A percentile compares a stretch with the other conserved stretches of the same genome.
Evolutionary conservation across 2,888 invertebrate genomes (phyloP).

Genomic region (Protonemura montana): DNA sequence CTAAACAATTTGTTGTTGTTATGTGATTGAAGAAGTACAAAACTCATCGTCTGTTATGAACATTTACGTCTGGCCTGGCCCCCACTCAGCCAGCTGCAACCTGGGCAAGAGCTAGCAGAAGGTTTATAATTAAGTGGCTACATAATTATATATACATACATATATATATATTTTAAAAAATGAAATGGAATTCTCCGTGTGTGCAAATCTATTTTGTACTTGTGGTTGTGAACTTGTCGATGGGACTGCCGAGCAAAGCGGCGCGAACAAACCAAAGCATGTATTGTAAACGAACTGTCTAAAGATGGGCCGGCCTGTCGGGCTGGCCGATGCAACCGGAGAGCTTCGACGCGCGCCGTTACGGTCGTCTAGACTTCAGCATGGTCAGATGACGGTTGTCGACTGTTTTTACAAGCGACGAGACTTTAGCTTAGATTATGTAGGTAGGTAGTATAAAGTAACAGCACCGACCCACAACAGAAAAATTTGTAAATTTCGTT

Average conservation of each 20-base stretch:
- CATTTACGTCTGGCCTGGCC: slow-evolving; percentile 21
- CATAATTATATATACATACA: slow-evolving; percentile 29
- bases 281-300: slow-evolving; percentile 42
- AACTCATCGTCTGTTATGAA: slow-evolving; percentile 47
- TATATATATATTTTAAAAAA: slow-evolving; percentile 44
- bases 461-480: slow-evolving; percentile 43
- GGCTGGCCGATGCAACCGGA: slow-evolving; percentile 39
- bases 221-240: slow-evolving; percentile 49
- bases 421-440: slow-evolving; percentile 24
- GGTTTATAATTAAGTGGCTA: slow-evolving; percentile 21
- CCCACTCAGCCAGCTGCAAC: neutral
- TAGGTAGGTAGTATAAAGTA: neutral
- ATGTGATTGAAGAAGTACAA: slow-evolving; percentile 49
- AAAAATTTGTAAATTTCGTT: slow-evolving; percentile 49
- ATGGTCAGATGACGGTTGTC: slow-evolving; percentile 26
- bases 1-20: slow-evolving; percentile 44
- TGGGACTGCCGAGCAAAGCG: neutral
- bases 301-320: slow-evolving; percentile 9
- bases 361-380: too few species aligned
- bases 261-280: slow-evolving; percentile 49
- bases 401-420: slow-evolving; percentile 22
- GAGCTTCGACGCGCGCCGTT: slow-evolving; percentile 27
- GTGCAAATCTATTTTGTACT: slow-evolving; percentile 50
- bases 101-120: slow-evolving; percentile 7
- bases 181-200: slow-evolving; percentile 33